Conservation (phyloP, 2,888 invertebrate genomes). For the Dryobotodes eremita region DNA sequence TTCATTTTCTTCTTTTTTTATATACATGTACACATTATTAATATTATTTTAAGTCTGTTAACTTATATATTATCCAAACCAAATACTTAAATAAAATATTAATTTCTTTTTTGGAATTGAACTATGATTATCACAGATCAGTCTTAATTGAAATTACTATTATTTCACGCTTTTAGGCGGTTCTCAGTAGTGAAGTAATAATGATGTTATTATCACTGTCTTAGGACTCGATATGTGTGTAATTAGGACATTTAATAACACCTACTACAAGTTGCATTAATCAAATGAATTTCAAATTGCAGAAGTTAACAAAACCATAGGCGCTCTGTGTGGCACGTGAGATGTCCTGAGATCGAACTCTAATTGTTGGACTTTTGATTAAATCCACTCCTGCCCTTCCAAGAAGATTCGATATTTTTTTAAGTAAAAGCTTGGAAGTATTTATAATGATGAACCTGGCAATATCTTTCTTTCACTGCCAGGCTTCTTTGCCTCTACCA, state of each 20-base stretch:
- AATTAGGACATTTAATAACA: not conserved
- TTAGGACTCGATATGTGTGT: no score
- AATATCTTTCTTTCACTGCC: not conserved
- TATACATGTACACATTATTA: no score
- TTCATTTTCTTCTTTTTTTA: no score
- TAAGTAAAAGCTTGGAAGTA: not conserved
- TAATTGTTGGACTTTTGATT: not conserved
- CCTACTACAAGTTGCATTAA: not conserved
- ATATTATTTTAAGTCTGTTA: no score
- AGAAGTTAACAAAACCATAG: not conserved
- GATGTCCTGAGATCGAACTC: not conserved
- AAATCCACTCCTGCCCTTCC: not conserved
- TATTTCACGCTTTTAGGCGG: not conserved
- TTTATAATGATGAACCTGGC: no score
- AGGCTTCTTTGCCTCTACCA: not conserved
- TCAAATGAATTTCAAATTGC: not conserved
- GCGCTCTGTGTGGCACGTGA: no score
- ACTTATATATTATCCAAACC: no score
- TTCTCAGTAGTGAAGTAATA: not conserved
- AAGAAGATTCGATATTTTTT: not conserved
- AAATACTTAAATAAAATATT: no score
- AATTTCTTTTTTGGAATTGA: no score
- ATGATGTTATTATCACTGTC: no score
- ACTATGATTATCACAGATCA: no score
- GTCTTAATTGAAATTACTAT: no score